Conservation (phyloP, 2,797 vertebrate species). For the Setipinna tenuifilis region DNA sequence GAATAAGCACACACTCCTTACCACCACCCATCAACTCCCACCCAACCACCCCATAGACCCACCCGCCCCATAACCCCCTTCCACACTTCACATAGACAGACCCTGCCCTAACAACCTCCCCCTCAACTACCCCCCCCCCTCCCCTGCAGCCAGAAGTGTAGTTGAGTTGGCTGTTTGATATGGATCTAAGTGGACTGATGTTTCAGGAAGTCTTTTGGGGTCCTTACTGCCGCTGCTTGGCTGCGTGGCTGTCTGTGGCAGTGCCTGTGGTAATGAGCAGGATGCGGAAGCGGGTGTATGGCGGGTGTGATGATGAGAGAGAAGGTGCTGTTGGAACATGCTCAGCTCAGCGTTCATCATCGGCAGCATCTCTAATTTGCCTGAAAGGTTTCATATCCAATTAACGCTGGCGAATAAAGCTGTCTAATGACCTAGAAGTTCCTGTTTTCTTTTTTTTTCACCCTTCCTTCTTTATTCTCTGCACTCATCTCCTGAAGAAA, state of each 20-base stretch:
- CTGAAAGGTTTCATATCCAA: slow-evolving; percentile 55
- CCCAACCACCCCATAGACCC: no score
- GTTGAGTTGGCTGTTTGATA: background rate
- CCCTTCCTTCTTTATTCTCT: background rate
- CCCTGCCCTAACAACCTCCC: background rate
- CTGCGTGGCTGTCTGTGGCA: background rate
- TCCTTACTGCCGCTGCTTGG: background rate
- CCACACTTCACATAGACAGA: background rate
- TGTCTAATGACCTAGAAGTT: slow-evolving; percentile 56
- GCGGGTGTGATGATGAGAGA: no score
- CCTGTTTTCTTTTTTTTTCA: slow-evolving; percentile 41
- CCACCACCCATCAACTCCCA: no score
- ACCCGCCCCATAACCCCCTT: background rate
- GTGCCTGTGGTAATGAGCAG: background rate
- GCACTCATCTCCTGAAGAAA: slow-evolving; percentile 29
- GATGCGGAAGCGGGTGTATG: background rate
- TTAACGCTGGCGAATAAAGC: slow-evolving; percentile 60
- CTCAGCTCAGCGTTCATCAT: slow-evolving; percentile 19
- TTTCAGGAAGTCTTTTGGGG: background rate
- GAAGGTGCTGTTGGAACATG: slow-evolving; percentile 3
- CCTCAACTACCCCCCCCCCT: no score
- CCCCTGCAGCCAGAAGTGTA: background rate
- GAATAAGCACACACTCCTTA: background rate
- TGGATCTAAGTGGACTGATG: background rate
- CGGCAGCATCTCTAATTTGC: slow-evolving; percentile 53